Evolutionary conservation across 1,140 invertebrate genomes (phyloP).

Genomic region (Ectropis grisescens): DNA sequence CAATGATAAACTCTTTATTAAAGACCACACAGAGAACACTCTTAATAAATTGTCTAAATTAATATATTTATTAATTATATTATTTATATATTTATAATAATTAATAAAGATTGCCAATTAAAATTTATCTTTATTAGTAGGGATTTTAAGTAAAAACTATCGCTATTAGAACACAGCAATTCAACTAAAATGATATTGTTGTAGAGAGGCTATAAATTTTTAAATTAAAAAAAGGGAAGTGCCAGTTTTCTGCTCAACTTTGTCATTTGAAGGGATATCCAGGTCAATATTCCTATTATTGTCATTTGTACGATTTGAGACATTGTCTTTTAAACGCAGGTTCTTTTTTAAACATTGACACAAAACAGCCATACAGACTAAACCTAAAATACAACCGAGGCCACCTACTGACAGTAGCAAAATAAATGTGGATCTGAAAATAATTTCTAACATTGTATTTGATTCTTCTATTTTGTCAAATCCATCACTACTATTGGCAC

Average conservation of each 20-base stretch:
- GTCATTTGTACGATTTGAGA: slow-evolving; percentile 47
- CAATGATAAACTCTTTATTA: no score
- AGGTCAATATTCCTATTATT: slow-evolving; percentile 82
- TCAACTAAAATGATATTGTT: no score
- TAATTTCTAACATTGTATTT: slow-evolving; percentile 77
- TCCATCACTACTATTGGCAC: slow-evolving; percentile 76
- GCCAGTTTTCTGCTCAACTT: slow-evolving; percentile 87
- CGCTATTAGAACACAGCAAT: no score
- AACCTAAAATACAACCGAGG: slow-evolving; percentile 76
- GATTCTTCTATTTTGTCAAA: slow-evolving; percentile 61
- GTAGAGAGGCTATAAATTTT: no score
- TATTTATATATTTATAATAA: no score
- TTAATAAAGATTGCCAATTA: no score
- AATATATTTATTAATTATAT: no score
- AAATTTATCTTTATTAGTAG: no score
- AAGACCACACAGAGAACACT: no score
- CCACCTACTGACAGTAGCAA: slow-evolving; percentile 79
- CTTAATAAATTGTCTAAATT: no score
- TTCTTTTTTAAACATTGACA: slow-evolving; percentile 81
- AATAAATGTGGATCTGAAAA: slow-evolving; percentile 82
- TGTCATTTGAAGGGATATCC: slow-evolving; percentile 89
- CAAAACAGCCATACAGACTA: slow-evolving; percentile 77
- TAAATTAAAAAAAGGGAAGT: no score
- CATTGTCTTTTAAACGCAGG: slow-evolving; percentile 63
- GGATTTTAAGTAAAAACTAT: no score